Evolutionary conservation across 2,888 invertebrate species (phyloP), one percentile per base, ranked within the genome.

Genomic region (Orthonevra nobilis): DNA sequence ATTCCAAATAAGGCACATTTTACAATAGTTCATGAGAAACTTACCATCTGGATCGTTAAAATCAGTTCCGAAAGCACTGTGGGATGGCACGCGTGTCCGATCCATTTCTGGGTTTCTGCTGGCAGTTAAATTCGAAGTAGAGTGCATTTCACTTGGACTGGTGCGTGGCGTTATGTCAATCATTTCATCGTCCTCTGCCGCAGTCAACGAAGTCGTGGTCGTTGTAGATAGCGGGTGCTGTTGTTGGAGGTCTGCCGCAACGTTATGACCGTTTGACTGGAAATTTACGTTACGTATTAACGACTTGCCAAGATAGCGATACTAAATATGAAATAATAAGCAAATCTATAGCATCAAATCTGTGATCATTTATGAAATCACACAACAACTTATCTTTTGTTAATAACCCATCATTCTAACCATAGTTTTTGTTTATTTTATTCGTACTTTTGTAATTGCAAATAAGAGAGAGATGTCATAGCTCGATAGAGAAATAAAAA

Each of bases 121-220:
- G 15, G 84, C 83, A 50, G 83, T 81, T 26, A 83, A 84, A 66
- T 84, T 81, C 48, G 81, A 36, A 15, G 81, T 81, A 72, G 83
- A 66, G 81, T 83, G 70, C n/a, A 81, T 50, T 58, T 88, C 88
- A 54, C 85, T 87, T 10, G 87, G 86, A 84, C 87, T 87, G 61
- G 86, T 91, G 63, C 91, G 89, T 79, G 92, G 92, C 50, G 91
- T 91, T 82, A 92, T 92, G 86, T 92, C 92, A 83, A 92, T 91
- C 92, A 92, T 92, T 85, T 92, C 92, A 87, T 92, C 92, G 77
- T 87, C 88, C 86, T 92, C 92, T 42, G 83, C 84, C 32, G 83
- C 82, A 12, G 85, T 84, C 28, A 85, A 83, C 50, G 85, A 84
- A 64, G 86, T 85, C 50, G 87, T 85, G 66, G 85, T 86, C 63